These are phyloP conservation scores for Axis porcinus DNA, from an alignment of 2,113 vertebrate species.

Conservation along the genomic window DNA sequence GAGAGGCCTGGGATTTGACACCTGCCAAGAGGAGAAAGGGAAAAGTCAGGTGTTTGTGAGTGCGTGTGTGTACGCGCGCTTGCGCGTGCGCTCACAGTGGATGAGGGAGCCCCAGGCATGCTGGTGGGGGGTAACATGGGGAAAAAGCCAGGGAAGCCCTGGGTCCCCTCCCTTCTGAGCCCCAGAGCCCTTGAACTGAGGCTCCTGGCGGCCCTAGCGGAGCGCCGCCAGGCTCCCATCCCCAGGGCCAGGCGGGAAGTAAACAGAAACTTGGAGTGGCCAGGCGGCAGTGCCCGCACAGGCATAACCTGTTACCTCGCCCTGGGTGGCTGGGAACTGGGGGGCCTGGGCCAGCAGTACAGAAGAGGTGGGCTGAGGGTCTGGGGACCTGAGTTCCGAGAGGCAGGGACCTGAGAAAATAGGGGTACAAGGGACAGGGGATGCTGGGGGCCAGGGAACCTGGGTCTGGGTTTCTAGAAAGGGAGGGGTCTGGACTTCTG, in stretches of 20 bases:
- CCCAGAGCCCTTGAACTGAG: neutral
- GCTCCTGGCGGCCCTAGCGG: neutral
- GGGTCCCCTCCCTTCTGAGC: neutral
- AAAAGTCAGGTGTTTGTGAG: neutral
- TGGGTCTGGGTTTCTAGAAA: neutral
- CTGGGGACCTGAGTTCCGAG: neutral
- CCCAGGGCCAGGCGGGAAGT: conserved; percentile 54
- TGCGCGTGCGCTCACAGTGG: neutral
- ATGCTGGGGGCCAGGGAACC: neutral
- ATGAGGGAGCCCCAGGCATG: neutral
- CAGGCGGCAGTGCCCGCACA: neutral
- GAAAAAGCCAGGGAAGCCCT: neutral
- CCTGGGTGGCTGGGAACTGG: neutral
- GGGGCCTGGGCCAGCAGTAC: neutral
- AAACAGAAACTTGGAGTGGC: conserved; percentile 66
- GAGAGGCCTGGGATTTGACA: neutral
- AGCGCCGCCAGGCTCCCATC: neutral
- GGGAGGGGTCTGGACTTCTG: neutral
- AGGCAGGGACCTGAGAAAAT: neutral
- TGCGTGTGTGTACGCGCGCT: neutral
- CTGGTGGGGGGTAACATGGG: neutral
- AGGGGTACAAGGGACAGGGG: neutral
- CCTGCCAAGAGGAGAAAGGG: neutral
- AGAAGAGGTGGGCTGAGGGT: neutral
- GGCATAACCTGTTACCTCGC: conserved; percentile 62